Conservation (phyloP, 2,888 invertebrate genomes). For the Pachycephus smyrnensis region DNA sequence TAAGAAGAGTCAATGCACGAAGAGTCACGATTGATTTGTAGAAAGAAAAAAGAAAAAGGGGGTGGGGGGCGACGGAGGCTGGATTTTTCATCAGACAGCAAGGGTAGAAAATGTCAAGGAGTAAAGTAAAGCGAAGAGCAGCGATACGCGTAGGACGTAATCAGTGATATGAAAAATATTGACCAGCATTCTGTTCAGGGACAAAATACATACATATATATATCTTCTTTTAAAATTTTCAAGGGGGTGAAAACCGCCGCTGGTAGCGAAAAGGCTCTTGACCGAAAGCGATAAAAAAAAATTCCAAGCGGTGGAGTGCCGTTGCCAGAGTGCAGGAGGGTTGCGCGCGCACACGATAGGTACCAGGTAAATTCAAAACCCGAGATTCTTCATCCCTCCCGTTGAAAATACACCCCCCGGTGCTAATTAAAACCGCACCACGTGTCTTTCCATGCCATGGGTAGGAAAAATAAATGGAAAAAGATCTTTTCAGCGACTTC, state of each 20-base stretch:
- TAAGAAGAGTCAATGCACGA: not conserved
- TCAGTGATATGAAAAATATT: not conserved
- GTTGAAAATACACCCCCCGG: slow-evolving; percentile 44
- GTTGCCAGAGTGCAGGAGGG: not conserved
- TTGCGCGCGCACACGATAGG: not conserved
- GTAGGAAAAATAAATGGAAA: slow-evolving; percentile 57
- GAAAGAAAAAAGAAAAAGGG: too few relatives aligned
- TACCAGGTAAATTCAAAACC: slow-evolving; percentile 46
- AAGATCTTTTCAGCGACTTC: slow-evolving; percentile 56
- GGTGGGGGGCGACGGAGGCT: too few relatives aligned
- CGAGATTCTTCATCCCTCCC: slow-evolving; percentile 44
- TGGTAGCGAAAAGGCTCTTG: not conserved
- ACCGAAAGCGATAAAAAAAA: slow-evolving; percentile 1
- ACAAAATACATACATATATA: not conserved
- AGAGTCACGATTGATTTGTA: not conserved
- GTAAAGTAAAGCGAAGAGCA: not conserved
- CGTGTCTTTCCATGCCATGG: slow-evolving; percentile 59
- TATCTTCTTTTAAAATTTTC: not conserved
- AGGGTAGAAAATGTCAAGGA: not conserved
- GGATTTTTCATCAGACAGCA: not conserved
- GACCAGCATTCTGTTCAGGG: not conserved
- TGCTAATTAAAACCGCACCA: slow-evolving; percentile 58
- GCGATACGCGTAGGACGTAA: not conserved
- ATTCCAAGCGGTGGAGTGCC: not conserved
- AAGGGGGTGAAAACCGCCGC: not conserved